Evolutionary conservation across 2,797 vertebrate species (phyloP).

Genomic region (Sebastes hopkinsi): DNA sequence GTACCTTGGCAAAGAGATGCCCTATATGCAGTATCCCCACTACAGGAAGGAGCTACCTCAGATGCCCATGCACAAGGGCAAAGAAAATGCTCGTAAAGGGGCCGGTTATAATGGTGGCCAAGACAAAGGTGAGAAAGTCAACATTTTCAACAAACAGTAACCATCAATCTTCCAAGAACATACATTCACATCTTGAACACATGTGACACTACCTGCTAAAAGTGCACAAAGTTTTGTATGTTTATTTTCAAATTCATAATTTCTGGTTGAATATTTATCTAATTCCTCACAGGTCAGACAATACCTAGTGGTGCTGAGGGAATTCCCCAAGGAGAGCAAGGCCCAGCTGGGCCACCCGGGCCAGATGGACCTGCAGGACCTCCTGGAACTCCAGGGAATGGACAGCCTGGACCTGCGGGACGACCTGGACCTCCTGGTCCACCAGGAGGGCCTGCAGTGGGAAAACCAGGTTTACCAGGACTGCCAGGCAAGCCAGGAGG

Average conservation of each 20-base stretch:
- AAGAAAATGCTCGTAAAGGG: constrained; percentile 87
- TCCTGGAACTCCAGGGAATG: constrained; percentile 89
- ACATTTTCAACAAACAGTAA: background rate
- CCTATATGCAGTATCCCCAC: constrained; percentile 91
- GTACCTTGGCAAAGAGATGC: constrained; percentile 90
- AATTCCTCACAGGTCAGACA: constrained; percentile 74
- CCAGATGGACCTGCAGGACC: constrained; percentile 85
- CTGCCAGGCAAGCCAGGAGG: constrained; percentile 91
- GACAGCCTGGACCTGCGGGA: constrained; percentile 88
- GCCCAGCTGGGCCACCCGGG: constrained; percentile 83
- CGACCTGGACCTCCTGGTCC: constrained; percentile 87
- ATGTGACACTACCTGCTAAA: background rate
- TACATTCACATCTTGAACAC: background rate
- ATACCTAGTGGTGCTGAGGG: constrained; percentile 74
- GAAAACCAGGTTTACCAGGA: constrained; percentile 94
- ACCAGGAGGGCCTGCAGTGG: constrained; percentile 90
- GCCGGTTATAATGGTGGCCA: constrained; percentile 69
- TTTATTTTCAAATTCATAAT: background rate
- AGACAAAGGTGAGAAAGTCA: constrained; percentile 87
- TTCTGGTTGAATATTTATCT: constrained; percentile 15
- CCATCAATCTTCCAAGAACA: background rate
- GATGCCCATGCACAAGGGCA: constrained; percentile 89
- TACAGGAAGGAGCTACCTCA: constrained; percentile 94
- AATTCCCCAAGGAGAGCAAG: constrained; percentile 77
- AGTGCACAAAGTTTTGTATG: background rate